Conservation (phyloP, 1,140 invertebrate genomes). For the Stegodyphus dumicola region DNA sequence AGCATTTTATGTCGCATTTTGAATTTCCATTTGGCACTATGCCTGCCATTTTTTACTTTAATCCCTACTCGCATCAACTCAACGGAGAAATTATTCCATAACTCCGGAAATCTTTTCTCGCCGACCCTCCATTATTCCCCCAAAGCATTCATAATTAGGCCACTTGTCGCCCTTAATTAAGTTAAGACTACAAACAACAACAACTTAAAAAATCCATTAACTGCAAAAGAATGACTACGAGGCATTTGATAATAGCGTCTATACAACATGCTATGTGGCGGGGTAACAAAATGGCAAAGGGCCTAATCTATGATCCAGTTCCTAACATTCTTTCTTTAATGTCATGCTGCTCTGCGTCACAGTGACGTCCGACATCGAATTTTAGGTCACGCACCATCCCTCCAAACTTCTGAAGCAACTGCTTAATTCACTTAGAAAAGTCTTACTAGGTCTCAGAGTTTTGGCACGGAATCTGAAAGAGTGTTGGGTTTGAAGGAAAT, state of each 20-base stretch:
- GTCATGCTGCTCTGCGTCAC: conserved; percentile 2
- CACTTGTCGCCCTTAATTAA: background rate
- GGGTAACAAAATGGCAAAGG: conserved; percentile 1
- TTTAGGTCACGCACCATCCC: conserved; percentile 42
- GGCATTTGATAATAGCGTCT: too few relatives aligned
- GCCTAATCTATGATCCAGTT: conserved; percentile 34
- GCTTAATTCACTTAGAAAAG: conserved; percentile 46
- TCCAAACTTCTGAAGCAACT: background rate
- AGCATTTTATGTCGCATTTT: too few relatives aligned
- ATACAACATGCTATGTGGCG: too few relatives aligned
- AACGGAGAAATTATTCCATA: background rate
- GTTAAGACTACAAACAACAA: background rate
- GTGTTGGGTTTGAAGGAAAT: too few relatives aligned
- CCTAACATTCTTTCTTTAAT: background rate
- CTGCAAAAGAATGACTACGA: too few relatives aligned
- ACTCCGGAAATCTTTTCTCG: background rate
- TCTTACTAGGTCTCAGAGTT: conserved; percentile 6
- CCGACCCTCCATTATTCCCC: background rate
- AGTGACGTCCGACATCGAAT: conserved; percentile 29
- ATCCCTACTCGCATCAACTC: too few relatives aligned
- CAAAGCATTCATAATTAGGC: background rate
- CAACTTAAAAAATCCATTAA: too few relatives aligned
- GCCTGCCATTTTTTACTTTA: too few relatives aligned
- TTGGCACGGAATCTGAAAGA: conserved; percentile 17
- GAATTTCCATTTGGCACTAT: too few relatives aligned